Percentiles rank a stretch among this genome's conserved stretches.
Conservation (phyloP, 2,797 vertebrate species). For the Alauda arvensis region DNA sequence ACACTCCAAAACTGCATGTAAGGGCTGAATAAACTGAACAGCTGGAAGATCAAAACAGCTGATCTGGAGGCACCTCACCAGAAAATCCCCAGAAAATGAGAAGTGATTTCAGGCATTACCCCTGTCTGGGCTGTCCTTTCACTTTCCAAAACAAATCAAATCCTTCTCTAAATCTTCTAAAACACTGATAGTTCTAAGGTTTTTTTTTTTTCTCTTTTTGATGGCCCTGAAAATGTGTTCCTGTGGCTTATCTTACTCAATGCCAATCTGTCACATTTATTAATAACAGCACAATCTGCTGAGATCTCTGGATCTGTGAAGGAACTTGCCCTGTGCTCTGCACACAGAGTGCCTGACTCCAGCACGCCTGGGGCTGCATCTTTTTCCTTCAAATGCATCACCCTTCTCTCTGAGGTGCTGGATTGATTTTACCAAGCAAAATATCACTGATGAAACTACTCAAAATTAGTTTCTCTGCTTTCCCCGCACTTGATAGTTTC, state of each 20-base stretch:
- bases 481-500: fast-evolving
- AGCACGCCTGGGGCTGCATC: background rate
- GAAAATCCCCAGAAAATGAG: background rate
- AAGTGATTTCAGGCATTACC: background rate
- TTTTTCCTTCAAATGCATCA: background rate
- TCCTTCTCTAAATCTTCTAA: background rate
- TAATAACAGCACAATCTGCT: background rate
- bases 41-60: background rate
- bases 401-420: background rate
- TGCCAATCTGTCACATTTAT: background rate
- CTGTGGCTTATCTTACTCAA: background rate
- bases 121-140: background rate
- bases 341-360: background rate
- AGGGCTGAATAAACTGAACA: background rate
- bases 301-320: background rate
- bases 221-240: background rate
- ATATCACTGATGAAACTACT: background rate
- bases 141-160: background rate
- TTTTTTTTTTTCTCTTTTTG: background rate
- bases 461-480: background rate
- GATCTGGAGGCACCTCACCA: background rate
- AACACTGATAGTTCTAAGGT: background rate
- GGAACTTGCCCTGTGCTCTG: background rate
- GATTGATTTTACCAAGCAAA: background rate
- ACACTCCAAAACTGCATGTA: background rate